Evolutionary conservation across 2,113 vertebrate genomes (phyloP), one percentile per base, ranked within the genome.

Genomic region (Hippocampus zosterae): DNA sequence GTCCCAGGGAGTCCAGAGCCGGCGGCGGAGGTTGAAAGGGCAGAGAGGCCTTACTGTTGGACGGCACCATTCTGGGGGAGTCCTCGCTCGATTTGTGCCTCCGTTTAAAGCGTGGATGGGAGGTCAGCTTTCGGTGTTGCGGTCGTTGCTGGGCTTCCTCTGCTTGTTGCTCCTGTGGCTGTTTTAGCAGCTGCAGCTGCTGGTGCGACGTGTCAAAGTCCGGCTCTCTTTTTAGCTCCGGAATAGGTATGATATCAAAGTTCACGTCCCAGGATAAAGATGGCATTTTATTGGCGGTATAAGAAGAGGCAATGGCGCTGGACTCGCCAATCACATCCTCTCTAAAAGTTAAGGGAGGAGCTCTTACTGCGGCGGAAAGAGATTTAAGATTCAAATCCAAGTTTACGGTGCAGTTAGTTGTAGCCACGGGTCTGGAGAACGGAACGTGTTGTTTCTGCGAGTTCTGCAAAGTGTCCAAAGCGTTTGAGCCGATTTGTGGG

Each of bases 61-160:
- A 94, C 55, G 94, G 94, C 74, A 95, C 93, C 88, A 94, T 93
- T 77, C 94, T 91, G 62, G 94, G 93, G 0, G 92, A 87, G 69
- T 95, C 95, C 81, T 98, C 97, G 77, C 94, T 95, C 0, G 96
- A 98, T 87, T 96, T 96, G 86, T 98, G 96, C 70, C 96, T 93
- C 73, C 96, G 92, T 90, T 98, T 99, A 72, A 97, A 98, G 80
- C 96, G 94, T 46, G 96, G 95, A 71, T 98, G 97, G 16, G 96
- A 91, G 48, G 95, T 94, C 65, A 98, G 91, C 87, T 95, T 97
- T 86, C 96, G 92, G 85, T 92, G 92, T 65, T 92, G 89, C 87
- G 94, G 91, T 48, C 92, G 76, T 27, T 89, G 91, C 52, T 89
- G 91, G 78, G 94, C 87, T 79, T 95, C 95, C 0, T 92, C 91